These are phyloP conservation scores for Allygus modestus DNA, from an alignment of 2,888 invertebrate genomes.

Conservation along the genomic window DNA sequence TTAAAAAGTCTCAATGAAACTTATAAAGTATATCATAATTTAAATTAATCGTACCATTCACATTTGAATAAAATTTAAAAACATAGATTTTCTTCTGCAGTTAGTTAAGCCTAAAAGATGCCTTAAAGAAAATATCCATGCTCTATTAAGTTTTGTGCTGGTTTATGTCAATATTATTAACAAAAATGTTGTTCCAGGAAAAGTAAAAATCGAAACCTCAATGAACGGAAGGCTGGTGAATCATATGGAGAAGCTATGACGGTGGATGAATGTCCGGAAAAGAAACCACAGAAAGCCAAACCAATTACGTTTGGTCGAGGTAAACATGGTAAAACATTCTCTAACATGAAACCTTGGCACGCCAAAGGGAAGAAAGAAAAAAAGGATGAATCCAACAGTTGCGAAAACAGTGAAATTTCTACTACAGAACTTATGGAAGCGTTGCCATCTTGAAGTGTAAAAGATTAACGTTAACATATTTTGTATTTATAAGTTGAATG, in stretches of 20 bases:
- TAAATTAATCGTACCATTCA: no score
- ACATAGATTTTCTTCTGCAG: no score
- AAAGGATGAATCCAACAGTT: background rate
- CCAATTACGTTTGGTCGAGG: constrained; percentile 50
- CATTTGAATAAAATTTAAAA: no score
- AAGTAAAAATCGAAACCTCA: constrained; percentile 17
- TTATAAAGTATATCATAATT: no score
- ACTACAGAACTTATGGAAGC: constrained; percentile 35
- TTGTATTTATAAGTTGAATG: no score
- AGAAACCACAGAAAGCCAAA: constrained; percentile 50
- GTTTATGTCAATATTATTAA: background rate
- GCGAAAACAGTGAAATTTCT: background rate
- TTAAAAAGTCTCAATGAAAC: no score
- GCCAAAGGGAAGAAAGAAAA: background rate
- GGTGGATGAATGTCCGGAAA: background rate
- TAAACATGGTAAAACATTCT: constrained; percentile 49
- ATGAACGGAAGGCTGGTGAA: background rate
- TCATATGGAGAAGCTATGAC: background rate
- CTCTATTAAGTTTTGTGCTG: no score
- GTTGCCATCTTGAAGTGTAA: constrained; percentile 7
- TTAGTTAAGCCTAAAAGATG: no score
- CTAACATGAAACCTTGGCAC: constrained; percentile 27
- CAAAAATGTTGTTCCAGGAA: constrained; percentile 21
- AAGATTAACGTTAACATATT: no score
- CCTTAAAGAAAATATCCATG: no score